Evolutionary conservation across 2,113 vertebrate genomes (phyloP).

Genomic region (Halichoerus grypus): DNA sequence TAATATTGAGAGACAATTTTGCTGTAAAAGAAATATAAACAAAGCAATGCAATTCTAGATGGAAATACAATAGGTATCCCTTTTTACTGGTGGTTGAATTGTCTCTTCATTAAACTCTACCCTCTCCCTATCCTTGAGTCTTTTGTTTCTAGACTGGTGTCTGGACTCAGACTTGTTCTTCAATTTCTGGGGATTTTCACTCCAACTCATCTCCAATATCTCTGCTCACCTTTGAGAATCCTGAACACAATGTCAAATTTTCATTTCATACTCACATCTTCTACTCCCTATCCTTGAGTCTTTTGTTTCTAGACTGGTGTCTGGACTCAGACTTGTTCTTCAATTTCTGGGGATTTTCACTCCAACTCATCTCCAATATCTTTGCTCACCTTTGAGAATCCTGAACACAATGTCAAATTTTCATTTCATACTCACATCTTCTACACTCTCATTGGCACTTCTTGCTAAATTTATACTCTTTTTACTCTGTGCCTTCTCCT

Average conservation of each 20-base stretch:
- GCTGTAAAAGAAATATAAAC: not conserved
- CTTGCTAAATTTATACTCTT: slow-evolving; percentile 31
- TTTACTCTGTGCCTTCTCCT: not conserved
- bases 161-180: not conserved
- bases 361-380: not conserved
- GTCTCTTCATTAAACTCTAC: not conserved
- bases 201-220: not conserved
- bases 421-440: not conserved
- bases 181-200: not conserved
- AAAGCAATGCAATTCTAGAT: not conserved
- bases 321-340: not conserved
- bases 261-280: not conserved
- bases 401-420: not conserved
- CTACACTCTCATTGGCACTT: not conserved
- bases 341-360: not conserved
- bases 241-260: not conserved
- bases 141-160: not conserved
- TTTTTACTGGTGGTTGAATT: not conserved
- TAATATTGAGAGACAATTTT: not conserved
- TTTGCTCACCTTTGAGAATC: not conserved
- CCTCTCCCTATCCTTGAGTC: not conserved
- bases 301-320: not conserved
- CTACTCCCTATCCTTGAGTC: not conserved
- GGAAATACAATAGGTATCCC: not conserved
- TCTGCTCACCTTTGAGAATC: not conserved